These are phyloP conservation scores for Mystacides longicornis DNA, from an alignment of 2,888 invertebrate species.

Conservation along the genomic window DNA sequence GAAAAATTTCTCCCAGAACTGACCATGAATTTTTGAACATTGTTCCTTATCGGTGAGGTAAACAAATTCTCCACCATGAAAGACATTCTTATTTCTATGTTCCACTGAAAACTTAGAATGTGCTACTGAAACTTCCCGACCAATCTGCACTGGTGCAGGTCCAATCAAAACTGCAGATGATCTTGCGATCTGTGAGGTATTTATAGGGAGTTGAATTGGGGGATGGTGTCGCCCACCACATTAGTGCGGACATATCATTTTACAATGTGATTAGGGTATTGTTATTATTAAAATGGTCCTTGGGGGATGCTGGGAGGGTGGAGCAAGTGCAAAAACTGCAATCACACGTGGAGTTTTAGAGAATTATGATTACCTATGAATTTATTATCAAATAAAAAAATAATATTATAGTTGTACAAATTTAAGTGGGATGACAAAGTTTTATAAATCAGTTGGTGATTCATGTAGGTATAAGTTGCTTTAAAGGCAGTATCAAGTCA, in stretches of 20 bases:
- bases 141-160: conserved; percentile 18
- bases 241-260: conserved; percentile 29
- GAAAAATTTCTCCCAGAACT: background rate
- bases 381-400: too few species aligned
- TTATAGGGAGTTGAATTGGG: conserved; percentile 20
- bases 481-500: too few species aligned
- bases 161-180: conserved; percentile 22
- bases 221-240: conserved; percentile 19
- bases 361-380: background rate
- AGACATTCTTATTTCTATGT: conserved; percentile 9
- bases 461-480: too few species aligned
- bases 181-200: conserved; percentile 17
- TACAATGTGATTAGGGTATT: conserved; percentile 34
- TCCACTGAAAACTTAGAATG: too few species aligned
- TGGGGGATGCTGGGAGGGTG: conserved; percentile 21
- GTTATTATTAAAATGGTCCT: conserved; percentile 29
- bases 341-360: background rate
- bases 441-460: too few species aligned
- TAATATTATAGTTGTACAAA: too few species aligned
- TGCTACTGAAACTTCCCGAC: too few species aligned
- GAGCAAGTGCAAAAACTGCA: background rate
- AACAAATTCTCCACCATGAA: conserved; percentile 19
- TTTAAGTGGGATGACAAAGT: too few species aligned
- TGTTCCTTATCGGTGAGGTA: background rate
- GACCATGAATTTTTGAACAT: background rate